Base-by-base conservation (phyloP, 2,797 vertebrate species). In the Choloepus didactylus region DNA sequence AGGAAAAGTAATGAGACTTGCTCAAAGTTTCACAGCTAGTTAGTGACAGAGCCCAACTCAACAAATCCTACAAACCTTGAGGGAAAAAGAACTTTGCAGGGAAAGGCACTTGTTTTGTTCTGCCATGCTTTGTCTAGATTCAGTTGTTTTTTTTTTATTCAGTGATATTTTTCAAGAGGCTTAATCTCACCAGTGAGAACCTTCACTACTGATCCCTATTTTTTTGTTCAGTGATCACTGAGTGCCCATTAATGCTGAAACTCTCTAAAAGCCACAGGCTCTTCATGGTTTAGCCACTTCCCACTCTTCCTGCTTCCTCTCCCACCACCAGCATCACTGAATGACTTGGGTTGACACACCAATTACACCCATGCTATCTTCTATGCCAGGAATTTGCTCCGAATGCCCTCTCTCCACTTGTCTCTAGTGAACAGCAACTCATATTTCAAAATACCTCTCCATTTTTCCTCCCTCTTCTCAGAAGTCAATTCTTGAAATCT, bases 371-470 rank as follows among this genome's bases (percentile, higher is more conserved):
- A 14, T 41, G 19, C 59, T 56, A 38, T 19, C 54, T 49, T 49
- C 49, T 49, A 49, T 12, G 49, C 49, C 49, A 49, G 8, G 49
- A 49, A 49, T 49, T 49, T 49, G 49, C 49, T 49, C 49, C 2
- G 27, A 83, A 87, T 72, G 25, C 7, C 38, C 76, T 89, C 46
- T 77, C 1, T 3, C 8, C 54, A 49, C 49, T 77, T 79, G 18
- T 54, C 44, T 56, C 64, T 91, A 85, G 38, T 77, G 38, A 85
- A 82, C 31, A 73, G 69, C n/a, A 62, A 60, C n/a, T 67, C 66
- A 29, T 87, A 25, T 66, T 94, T 95, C 72, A 87, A 84, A 73
- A 90, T 73, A 90, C 80, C 79, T 56, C 38, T 79, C 70, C 25
- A 70, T 84, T 82, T 94, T 49, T 54, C 12, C 80, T 80, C 29